A percentile compares a stretch with the other conserved stretches of the same genome.
Evolutionary conservation across 2,888 invertebrate species (phyloP).

Genomic region (Dryococelus australis): DNA sequence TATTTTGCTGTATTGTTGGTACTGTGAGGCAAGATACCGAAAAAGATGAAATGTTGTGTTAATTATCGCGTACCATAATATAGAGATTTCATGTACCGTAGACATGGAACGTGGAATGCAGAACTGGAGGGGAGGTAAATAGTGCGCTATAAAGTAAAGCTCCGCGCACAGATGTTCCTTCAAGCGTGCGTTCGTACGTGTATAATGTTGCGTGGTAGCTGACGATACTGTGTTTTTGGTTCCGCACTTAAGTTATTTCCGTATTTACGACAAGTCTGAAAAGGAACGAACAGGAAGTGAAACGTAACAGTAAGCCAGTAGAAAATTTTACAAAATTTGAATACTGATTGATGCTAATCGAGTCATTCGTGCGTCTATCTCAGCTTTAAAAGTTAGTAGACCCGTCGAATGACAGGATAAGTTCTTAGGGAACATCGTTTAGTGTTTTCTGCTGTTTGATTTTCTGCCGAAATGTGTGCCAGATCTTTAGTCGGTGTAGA

Average conservation of each 20-base stretch:
- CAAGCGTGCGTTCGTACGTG: background rate
- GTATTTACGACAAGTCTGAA: background rate
- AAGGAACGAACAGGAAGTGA: background rate
- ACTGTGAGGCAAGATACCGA: no score
- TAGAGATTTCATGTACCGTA: background rate
- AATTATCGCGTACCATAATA: no score
- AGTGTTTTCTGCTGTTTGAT: background rate
- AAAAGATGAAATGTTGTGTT: no score
- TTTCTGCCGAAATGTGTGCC: slow-evolving; percentile 20
- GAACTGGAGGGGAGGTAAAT: background rate
- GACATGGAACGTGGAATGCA: background rate
- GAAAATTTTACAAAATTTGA: background rate
- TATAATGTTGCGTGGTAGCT: background rate
- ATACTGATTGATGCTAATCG: background rate
- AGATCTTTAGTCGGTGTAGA: background rate
- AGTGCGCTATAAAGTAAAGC: background rate
- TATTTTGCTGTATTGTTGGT: no score
- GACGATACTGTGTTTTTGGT: background rate
- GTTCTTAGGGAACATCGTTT: background rate
- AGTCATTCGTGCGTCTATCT: slow-evolving; percentile 28
- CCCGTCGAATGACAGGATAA: slow-evolving; percentile 19
- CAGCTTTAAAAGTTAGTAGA: slow-evolving; percentile 24
- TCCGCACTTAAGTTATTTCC: background rate
- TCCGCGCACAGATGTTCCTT: background rate
- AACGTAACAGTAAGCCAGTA: background rate